Conservation (phyloP, 1,140 invertebrate genomes). For the Riptortus pedestris region DNA sequence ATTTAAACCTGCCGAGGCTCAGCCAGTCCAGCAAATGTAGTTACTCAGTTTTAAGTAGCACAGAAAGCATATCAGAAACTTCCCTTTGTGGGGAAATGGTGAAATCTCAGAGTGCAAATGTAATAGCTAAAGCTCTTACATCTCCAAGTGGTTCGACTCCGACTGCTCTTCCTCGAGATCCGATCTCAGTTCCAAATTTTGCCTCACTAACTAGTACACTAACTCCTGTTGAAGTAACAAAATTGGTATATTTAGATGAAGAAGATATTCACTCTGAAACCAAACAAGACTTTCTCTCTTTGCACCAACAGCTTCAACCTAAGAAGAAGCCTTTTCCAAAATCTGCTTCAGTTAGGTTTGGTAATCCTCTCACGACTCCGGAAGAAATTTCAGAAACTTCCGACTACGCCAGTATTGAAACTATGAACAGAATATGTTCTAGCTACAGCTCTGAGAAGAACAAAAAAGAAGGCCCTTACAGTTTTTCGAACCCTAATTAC, state of each 20-base stretch:
- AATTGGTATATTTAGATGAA: constrained; percentile 58
- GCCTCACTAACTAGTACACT: constrained; percentile 39
- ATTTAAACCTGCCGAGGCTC: constrained; percentile 56
- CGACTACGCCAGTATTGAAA: constrained; percentile 65
- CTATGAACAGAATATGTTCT: constrained; percentile 43
- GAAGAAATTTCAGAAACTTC: constrained; percentile 57
- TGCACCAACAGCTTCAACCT: constrained; percentile 35
- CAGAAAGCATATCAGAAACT: constrained; percentile 31
- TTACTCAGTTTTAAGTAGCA: constrained; percentile 52
- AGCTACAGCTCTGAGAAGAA: constrained; percentile 36
- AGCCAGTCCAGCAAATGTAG: constrained; percentile 55
- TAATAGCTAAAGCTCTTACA: constrained; percentile 38
- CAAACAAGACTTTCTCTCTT: constrained; percentile 31
- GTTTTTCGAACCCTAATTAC: constrained; percentile 58
- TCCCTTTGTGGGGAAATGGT: constrained; percentile 39
- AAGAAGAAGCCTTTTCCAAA: constrained; percentile 41
- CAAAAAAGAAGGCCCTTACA: constrained; percentile 29
- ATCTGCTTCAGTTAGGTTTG: constrained; percentile 51
- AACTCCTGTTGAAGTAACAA: constrained; percentile 55
- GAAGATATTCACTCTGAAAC: constrained; percentile 37
- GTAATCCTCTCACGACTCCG: constrained; percentile 41
- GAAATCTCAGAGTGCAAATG: constrained; percentile 51
- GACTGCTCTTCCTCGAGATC: constrained; percentile 49
- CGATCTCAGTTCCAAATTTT: constrained; percentile 66
- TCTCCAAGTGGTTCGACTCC: constrained; percentile 27